Percentiles rank a stretch among this genome's conserved stretches.
Evolutionary conservation across 2,113 vertebrate genomes (phyloP).

Genomic region (Tinamus guttatus): DNA sequence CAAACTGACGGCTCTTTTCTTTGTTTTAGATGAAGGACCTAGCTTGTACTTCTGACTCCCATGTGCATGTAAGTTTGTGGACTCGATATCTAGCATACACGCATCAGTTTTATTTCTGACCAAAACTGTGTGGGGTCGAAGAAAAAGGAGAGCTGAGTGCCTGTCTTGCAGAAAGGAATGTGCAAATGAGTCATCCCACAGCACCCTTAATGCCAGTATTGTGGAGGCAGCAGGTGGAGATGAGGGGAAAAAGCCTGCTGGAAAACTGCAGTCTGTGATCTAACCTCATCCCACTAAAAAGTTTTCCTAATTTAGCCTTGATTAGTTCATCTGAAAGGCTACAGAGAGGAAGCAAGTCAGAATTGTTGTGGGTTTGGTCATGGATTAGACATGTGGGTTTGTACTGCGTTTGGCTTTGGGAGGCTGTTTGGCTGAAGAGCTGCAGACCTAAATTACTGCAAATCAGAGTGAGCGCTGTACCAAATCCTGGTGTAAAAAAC

Average conservation of each 20-base stretch:
- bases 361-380: conserved; percentile 8
- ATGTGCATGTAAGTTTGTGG: conserved; percentile 29
- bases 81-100: background rate
- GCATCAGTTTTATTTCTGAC: background rate
- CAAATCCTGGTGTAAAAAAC: background rate
- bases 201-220: background rate
- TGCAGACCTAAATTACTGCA: background rate
- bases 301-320: background rate
- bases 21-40: conserved; percentile 46
- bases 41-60: conserved; percentile 39
- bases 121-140: background rate
- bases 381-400: background rate
- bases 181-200: conserved; percentile 16
- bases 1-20: background rate
- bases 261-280: background rate
- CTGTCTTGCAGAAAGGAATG: conserved; percentile 30
- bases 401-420: background rate
- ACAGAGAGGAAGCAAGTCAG: background rate
- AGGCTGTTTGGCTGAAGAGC: background rate
- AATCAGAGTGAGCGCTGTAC: background rate
- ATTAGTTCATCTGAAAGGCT: background rate
- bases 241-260: conserved; percentile 29
- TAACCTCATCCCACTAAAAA: background rate
- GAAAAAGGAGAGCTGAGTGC: background rate
- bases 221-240: conserved; percentile 46